Percentiles rank a stretch among this genome's conserved stretches.
These are phyloP conservation scores for Alaudala cheleensis DNA, from an alignment of 2,113 vertebrate species.

Conservation along the genomic window DNA sequence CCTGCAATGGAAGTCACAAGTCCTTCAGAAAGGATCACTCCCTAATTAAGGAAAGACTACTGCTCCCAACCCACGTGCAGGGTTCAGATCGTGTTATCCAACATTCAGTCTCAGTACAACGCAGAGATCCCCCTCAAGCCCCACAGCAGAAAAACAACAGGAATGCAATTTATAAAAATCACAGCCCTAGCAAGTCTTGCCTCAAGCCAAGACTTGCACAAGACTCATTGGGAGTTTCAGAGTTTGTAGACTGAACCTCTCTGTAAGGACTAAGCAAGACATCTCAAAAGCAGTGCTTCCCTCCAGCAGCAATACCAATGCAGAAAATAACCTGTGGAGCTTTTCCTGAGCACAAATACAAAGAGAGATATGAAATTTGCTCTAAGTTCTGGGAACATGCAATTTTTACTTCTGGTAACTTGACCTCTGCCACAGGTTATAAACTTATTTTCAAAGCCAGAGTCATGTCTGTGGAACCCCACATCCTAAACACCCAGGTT, in stretches of 20 bases:
- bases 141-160: neutral
- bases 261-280: neutral
- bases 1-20: neutral
- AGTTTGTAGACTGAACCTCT: neutral
- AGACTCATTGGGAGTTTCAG: neutral
- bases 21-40: neutral
- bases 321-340: neutral
- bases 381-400: neutral
- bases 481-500: neutral
- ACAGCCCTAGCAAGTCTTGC: neutral
- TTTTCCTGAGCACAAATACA: neutral
- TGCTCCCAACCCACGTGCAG: fast-evolving
- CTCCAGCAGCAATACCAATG: neutral
- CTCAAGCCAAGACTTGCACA: neutral
- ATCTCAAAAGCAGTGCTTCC: neutral
- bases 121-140: neutral
- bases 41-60: neutral
- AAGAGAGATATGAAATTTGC: neutral
- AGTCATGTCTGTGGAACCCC: neutral
- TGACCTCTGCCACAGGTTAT: neutral
- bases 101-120: neutral
- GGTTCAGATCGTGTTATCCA: neutral
- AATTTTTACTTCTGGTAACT: neutral
- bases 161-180: neutral
- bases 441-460: neutral